A percentile compares a stretch with the other conserved stretches of the same genome.
Conservation (phyloP, 2,113 vertebrate genomes). For the Neogale vison region DNA sequence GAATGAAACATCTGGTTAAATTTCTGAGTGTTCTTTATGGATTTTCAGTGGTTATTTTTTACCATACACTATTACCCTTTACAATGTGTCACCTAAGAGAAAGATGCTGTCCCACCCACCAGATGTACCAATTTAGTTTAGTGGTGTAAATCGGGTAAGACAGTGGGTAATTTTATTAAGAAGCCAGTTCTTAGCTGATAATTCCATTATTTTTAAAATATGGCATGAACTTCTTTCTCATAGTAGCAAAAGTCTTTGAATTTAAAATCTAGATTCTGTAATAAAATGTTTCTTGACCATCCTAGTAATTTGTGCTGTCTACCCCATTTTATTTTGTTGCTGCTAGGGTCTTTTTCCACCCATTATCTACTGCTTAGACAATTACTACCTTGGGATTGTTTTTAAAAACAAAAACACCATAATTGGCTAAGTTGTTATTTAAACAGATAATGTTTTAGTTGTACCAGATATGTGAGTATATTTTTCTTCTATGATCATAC, state of each 20-base stretch:
- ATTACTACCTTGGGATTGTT: constrained; percentile 5
- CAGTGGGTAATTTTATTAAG: constrained; percentile 42
- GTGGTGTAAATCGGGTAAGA: constrained; percentile 36
- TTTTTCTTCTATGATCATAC: constrained; percentile 70
- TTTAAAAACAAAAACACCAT: neutral
- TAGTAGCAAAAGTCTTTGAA: constrained; percentile 40
- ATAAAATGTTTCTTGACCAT: constrained; percentile 37
- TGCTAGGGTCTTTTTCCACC: neutral
- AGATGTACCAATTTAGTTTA: constrained; percentile 43
- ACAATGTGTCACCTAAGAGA: neutral
- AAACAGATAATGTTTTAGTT: constrained; percentile 35
- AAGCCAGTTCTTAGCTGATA: constrained; percentile 27
- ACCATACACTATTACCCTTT: neutral
- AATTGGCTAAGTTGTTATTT: neutral
- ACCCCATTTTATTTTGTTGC: constrained; percentile 34
- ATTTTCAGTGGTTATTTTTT: constrained; percentile 62
- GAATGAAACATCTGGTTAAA: constrained; percentile 41
- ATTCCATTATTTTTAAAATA: neutral
- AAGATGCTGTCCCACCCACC: neutral
- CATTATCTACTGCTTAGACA: constrained; percentile 26
- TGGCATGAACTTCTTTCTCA: constrained; percentile 21
- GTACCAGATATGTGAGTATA: constrained; percentile 37
- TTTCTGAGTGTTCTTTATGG: constrained; percentile 69
- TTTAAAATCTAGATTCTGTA: constrained; percentile 55
- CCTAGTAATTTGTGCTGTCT: constrained; percentile 29